Evolutionary conservation across 2,113 vertebrate genomes (phyloP), one percentile per base, ranked within the genome.

Genomic region (Pseudorasbora parva): DNA sequence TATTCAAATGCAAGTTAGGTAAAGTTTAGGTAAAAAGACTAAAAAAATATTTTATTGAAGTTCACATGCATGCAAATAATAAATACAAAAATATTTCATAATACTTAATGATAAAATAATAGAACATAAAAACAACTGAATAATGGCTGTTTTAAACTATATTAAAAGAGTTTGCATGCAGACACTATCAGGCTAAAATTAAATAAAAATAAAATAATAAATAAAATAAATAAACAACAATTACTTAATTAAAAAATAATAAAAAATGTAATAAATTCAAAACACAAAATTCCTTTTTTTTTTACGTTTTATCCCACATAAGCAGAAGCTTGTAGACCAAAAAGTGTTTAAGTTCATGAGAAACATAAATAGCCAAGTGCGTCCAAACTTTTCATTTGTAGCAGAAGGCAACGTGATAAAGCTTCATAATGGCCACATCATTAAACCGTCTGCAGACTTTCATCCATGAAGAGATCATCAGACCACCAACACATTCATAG

Each of bases 401-500:
- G 9, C 51, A 60, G 56, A 78, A 27, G 56, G n/a, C 56, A 23
- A 37, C 19, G 8, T 19, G 21, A 59, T 41, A n/a, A 19, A 23
- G 51, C 54, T 43, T 41, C 10, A 57, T 51, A 76, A 76, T 23
- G 74, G 11, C 51, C 30, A 14, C 66, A 69, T 41, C 64, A 71
- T 54, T 56, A 71, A 81, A 33, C 17, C 27, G 47, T 15, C 17
- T 71, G 64, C 27, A 10, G 25, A 57, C 21, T 41, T 17, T 56
- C 27, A 82, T 51, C 68, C 80, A 57, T 41, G 45, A 76, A 85
- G 59, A 83, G 85, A 73, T 88, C 90, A 93, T 93, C 91, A 92
- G 93, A 91, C 92, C 92, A 91, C 93, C 93, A 91, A 91, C 89
- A 88, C 91, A 91, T 91, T 86, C 88, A 91, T 88, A 86, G 91